phyloP scores from a whole-genome alignment of 1,140 invertebrate species.

The Psilanteris sp. region DNA sequence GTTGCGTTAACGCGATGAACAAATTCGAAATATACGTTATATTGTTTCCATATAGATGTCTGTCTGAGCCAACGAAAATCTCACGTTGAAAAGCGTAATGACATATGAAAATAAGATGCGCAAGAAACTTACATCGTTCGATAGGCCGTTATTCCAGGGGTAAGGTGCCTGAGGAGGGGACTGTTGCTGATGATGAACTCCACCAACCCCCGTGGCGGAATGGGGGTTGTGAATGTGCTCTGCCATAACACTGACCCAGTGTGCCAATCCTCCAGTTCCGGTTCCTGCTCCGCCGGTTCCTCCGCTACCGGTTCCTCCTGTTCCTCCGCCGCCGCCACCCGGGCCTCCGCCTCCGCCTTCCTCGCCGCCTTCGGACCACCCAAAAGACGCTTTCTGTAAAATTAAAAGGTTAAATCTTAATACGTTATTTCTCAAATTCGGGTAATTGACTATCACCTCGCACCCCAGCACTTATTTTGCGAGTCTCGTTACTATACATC shows the following conservation, averaged over 20 bases:
- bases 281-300: slow-evolving; percentile 69
- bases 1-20: too few relatives aligned
- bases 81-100: too few relatives aligned
- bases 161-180: slow-evolving; percentile 81
- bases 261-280: slow-evolving; percentile 80
- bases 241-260: slow-evolving; percentile 86
- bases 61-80: too few relatives aligned
- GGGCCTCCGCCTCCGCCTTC: slow-evolving; percentile 70
- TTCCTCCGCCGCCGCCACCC: slow-evolving; percentile 69
- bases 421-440: too few relatives aligned
- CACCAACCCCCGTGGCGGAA: slow-evolving; percentile 71
- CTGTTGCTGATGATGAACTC: slow-evolving; percentile 77
- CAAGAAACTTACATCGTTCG: slow-evolving; percentile 79
- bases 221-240: slow-evolving; percentile 83
- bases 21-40: too few relatives aligned
- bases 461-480: too few relatives aligned
- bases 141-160: slow-evolving; percentile 82
- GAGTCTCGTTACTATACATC: not conserved
- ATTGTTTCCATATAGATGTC: too few relatives aligned
- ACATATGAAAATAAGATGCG: too few relatives aligned
- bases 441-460: too few relatives aligned
- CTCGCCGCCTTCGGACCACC: slow-evolving; percentile 78
- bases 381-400: slow-evolving; percentile 79
- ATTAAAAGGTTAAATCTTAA: slow-evolving; percentile 21
- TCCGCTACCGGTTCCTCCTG: slow-evolving; percentile 69